These are phyloP conservation scores for Hyposoter dolosus DNA, from an alignment of 2,888 invertebrate genomes.

Conservation along the genomic window DNA sequence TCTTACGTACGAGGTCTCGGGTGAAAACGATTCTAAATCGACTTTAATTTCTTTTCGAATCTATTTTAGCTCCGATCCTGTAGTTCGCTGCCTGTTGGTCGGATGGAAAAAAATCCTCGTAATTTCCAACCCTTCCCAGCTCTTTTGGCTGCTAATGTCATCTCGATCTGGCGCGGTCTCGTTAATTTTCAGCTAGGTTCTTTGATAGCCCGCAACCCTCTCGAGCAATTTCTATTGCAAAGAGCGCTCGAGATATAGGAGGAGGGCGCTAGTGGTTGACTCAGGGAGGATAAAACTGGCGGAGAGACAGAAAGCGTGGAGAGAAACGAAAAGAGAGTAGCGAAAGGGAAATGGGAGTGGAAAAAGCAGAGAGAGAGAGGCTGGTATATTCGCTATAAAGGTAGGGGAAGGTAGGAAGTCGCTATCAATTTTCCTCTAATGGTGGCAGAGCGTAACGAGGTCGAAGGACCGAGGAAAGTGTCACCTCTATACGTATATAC, in stretches of 20 bases:
- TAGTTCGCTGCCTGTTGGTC: neutral
- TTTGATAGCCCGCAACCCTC: slow-evolving; percentile 67
- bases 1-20: neutral
- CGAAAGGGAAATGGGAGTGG: slow-evolving; percentile 57
- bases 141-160: slow-evolving; percentile 70
- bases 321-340: slow-evolving; percentile 57
- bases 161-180: slow-evolving; percentile 72
- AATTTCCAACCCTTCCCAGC: slow-evolving; percentile 26
- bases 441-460: slow-evolving; percentile 79
- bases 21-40: slow-evolving; percentile 52
- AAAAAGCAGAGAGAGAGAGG: slow-evolving; percentile 44
- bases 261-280: slow-evolving; percentile 13
- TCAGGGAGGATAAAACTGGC: slow-evolving; percentile 9
- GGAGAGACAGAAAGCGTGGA: slow-evolving; percentile 20
- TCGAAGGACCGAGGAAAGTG: slow-evolving; percentile 73
- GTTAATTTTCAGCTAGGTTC: slow-evolving; percentile 75
- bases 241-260: slow-evolving; percentile 18
- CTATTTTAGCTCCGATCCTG: slow-evolving; percentile 38
- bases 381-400: slow-evolving; percentile 43
- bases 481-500: slow-evolving; percentile 50
- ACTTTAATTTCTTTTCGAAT: slow-evolving; percentile 65
- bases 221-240: slow-evolving; percentile 57
- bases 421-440: slow-evolving; percentile 82
- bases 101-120: slow-evolving; percentile 7
- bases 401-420: slow-evolving; percentile 69